Conservation (phyloP, 2,888 invertebrate genomes). For the Athalia cordata region DNA sequence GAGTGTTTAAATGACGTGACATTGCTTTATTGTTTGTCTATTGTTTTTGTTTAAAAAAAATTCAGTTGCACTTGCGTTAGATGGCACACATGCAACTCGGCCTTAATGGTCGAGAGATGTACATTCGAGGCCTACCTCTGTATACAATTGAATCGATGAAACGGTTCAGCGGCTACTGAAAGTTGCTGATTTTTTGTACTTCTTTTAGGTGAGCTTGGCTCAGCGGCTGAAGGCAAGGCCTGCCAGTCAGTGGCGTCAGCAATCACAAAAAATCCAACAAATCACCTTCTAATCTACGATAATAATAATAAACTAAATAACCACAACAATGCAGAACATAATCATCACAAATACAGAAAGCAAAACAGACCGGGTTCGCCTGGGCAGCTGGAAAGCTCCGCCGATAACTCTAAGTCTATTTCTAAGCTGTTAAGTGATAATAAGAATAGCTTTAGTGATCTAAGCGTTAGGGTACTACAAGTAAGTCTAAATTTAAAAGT, state of each 20-base stretch:
- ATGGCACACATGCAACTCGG: slow-evolving; percentile 7
- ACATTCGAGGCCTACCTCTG: background rate
- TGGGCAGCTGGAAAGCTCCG: slow-evolving; percentile 71
- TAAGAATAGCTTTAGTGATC: slow-evolving; percentile 73
- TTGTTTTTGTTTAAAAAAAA: background rate
- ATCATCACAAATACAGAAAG: slow-evolving; percentile 73
- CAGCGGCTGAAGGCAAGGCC: slow-evolving; percentile 70
- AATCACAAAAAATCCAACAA: slow-evolving; percentile 71
- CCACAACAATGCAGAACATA: slow-evolving; percentile 72
- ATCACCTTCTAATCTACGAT: slow-evolving; percentile 71
- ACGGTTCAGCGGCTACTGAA: too few relatives aligned
- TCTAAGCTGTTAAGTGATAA: slow-evolving; percentile 74
- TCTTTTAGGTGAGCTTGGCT: slow-evolving; percentile 70
- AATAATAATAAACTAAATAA: slow-evolving; percentile 68
- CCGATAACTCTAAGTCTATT: slow-evolving; percentile 73
- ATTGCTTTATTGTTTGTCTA: background rate
- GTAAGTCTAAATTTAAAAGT: slow-evolving; percentile 70
- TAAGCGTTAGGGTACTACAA: slow-evolving; percentile 73
- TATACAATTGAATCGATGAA: slow-evolving; percentile 15
- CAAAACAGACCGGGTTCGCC: slow-evolving; percentile 66
- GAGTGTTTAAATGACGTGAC: background rate
- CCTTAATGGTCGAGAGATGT: background rate
- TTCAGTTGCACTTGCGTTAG: background rate
- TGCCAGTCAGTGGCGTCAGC: slow-evolving; percentile 71
- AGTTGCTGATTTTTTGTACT: background rate